Evolutionary conservation across 1,140 invertebrate species (phyloP).

Genomic region (Tetragnatha versicolor): DNA sequence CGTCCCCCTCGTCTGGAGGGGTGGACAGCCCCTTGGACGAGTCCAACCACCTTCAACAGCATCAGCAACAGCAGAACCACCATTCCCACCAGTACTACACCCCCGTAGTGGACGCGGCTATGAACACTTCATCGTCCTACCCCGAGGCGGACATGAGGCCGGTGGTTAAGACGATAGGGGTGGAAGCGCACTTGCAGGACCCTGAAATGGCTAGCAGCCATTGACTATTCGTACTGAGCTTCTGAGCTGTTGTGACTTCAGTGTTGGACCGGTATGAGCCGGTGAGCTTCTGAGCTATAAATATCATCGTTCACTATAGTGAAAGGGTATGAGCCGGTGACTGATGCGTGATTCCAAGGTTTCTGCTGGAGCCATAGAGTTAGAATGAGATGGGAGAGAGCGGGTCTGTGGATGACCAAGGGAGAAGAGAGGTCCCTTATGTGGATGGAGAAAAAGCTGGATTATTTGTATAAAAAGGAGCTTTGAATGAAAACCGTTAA

Average conservation of each 20-base stretch:
- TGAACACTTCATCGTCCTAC: slow-evolving; percentile 38
- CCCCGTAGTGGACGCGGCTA: slow-evolving; percentile 33
- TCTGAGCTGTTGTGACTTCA: too few species aligned
- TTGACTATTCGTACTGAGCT: slow-evolving; percentile 45
- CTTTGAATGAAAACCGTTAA: too few species aligned
- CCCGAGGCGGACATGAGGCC: slow-evolving; percentile 39
- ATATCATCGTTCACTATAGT: too few species aligned
- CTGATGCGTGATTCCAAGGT: background rate
- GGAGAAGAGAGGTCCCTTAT: too few species aligned
- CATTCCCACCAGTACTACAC: slow-evolving; percentile 7
- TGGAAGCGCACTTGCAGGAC: slow-evolving; percentile 24
- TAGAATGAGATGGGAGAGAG: too few species aligned
- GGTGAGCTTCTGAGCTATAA: too few species aligned
- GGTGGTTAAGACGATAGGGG: slow-evolving; percentile 21
- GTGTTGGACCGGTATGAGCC: too few species aligned
- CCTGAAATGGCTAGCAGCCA: slow-evolving; percentile 23
- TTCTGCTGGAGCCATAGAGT: background rate
- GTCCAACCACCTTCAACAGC: slow-evolving; percentile 19
- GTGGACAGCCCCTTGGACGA: slow-evolving; percentile 36
- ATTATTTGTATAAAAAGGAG: too few species aligned
- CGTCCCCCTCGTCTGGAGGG: slow-evolving; percentile 31
- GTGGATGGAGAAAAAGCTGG: too few species aligned
- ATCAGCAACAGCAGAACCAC: slow-evolving; percentile 2
- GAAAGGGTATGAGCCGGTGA: background rate
- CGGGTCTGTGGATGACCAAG: too few species aligned